Conservation (phyloP, 2,888 invertebrate species). For the Drosophila kuntzei region DNA sequence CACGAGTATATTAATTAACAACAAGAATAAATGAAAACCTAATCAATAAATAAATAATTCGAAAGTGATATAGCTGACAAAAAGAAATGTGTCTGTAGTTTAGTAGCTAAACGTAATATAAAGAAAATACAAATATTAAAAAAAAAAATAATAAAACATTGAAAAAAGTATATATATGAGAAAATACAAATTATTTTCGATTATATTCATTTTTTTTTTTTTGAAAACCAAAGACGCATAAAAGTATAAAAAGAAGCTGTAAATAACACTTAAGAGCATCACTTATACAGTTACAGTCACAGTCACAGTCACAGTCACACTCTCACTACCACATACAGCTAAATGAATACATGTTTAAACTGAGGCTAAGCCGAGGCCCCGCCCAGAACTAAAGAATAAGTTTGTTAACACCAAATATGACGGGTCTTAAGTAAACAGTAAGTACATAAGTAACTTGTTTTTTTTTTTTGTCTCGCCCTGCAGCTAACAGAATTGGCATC, state of each 20-base stretch:
- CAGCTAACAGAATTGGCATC: conserved; percentile 34
- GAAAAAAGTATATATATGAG: conserved; percentile 30
- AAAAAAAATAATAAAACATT: conserved; percentile 27
- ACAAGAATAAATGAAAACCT: conserved; percentile 48
- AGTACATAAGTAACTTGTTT: conserved; percentile 52
- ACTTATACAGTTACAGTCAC: conserved; percentile 25
- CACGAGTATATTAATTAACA: conserved; percentile 41
- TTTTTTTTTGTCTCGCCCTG: conserved; percentile 46
- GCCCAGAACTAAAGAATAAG: conserved; percentile 37
- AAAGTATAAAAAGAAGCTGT: conserved; percentile 41
- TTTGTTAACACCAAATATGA: conserved; percentile 70
- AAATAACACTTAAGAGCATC: conserved; percentile 60
- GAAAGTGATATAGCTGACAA: conserved; percentile 80
- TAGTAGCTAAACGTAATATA: conserved; percentile 63
- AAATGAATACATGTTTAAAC: conserved; percentile 19
- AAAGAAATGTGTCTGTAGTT: conserved; percentile 77
- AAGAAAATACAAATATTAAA: conserved; percentile 14
- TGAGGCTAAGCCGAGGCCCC: conserved; percentile 41
- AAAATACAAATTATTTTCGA: conserved; percentile 15
- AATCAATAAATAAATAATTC: conserved; percentile 79
- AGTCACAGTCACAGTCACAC: too few relatives aligned
- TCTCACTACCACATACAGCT: conserved; percentile 25
- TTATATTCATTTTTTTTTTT: conserved; percentile 37
- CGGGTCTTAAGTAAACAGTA: conserved; percentile 65
- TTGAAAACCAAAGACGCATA: conserved; percentile 30